Percentiles rank a stretch among this genome's conserved stretches.
These are phyloP conservation scores for Paratilapia polleni DNA, from an alignment of 2,113 vertebrate genomes.

Conservation along the genomic window DNA sequence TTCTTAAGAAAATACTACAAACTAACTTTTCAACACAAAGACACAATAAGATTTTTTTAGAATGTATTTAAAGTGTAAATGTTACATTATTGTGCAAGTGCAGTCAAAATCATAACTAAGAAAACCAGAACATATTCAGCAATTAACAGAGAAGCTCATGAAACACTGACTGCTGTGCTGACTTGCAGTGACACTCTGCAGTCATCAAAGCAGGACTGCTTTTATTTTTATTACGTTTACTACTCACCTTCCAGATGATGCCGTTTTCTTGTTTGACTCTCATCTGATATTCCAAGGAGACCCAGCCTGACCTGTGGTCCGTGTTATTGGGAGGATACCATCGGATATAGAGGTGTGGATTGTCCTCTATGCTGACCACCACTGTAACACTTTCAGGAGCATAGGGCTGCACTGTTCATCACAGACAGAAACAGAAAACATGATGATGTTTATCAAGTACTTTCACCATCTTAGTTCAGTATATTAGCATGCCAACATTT, in stretches of 20 bases:
- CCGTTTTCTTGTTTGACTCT: constrained; percentile 77
- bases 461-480: neutral
- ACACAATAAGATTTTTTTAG: neutral
- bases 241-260: constrained; percentile 82
- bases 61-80: neutral
- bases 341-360: constrained; percentile 48
- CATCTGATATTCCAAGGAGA: constrained; percentile 84
- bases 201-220: no score
- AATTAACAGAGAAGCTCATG: neutral
- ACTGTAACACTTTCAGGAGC: constrained; percentile 82
- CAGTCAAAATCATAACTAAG: neutral
- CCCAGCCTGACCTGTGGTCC: constrained; percentile 81
- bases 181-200: no score
- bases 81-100: neutral
- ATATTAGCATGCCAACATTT: neutral
- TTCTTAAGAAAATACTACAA: neutral
- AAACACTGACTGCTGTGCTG: no score
- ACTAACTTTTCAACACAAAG: neutral
- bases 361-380: constrained; percentile 53
- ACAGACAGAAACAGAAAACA: neutral
- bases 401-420: constrained; percentile 84
- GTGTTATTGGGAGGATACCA: constrained; percentile 82
- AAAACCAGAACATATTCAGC: neutral
- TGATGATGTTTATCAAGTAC: neutral
- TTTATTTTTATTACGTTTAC: neutral